Evolutionary conservation across 2,888 invertebrate genomes (phyloP), one percentile per base, ranked within the genome.

Genomic region (Caenorhabditis auriculariae): DNA sequence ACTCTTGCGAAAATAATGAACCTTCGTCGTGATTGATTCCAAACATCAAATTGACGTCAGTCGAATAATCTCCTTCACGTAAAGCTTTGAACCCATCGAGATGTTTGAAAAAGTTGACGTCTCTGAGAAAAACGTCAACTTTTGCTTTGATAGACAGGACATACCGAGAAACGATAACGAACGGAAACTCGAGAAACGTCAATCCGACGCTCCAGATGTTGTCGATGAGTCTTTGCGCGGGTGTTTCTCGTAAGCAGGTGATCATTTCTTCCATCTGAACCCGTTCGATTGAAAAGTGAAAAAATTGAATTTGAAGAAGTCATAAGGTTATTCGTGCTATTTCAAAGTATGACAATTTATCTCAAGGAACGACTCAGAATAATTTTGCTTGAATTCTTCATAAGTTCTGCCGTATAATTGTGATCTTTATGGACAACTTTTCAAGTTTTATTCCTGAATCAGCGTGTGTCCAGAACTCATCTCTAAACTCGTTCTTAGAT

Each of bases 11-110:
- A 6, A 7, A 28, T n/a, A n/a, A 19, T 19, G 2, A 15, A 46
- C 94, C 93, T 88, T 95, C 95, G 82, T 95, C 92, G 82, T 89
- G 88, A 83, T 93, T 94, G 84, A 91, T 91, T 60, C 95, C 95
- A 73, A 94, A 88, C 77, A 96, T 86, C 59, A 95, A 89, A 83
- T 92, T 91, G 65, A 90, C 89, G 77, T 91, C 89, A 80, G 89
- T 89, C 75, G 89, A 89, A 78, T 91, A 90, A 83, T 89, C 88
- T 4, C 90, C 90, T 74, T 91, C 89, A 66, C 79, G 61, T 17
- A 81, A 60, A 12, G 81, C 75, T 23, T 57, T 60, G 55, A 81
- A 77, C 4, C 76, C 81, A 50, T 81, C 81, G 23, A 71, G 60
- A 41, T 72, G 67, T 43, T 72, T 66, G 69, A 75, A 81, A 58